Base-by-base conservation (phyloP, 2,888 invertebrate genomes). In the Selenia dentaria region DNA sequence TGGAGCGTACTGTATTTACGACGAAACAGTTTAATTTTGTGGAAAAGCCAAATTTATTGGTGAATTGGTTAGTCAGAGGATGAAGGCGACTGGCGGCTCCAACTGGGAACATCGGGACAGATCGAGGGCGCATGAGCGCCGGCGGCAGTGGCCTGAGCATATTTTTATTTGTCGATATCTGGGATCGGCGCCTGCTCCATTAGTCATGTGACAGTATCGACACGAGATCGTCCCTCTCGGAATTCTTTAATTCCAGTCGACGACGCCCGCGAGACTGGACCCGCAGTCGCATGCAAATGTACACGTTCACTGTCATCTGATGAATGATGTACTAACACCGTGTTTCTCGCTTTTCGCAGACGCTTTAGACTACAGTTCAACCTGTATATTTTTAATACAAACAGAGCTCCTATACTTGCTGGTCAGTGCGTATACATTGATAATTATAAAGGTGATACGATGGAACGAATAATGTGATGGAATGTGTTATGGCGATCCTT, bases 191-290 rank as follows among this genome's bases (percentile, higher is more conserved):
- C 87, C 87, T 77, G 83, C 80, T 81, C 88, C 89, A 89, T 89
- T 90, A 89, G 86, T 90, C 89, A 88, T 83, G 79, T 88, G 89
- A 89, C 89, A 87, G 74, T 88, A 89, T 89, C 89, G 84, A 86
- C 82, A 79, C 71, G 75, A 80, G 79, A 88, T 88, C 89, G 76
- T 67, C 72, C 77, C 81, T 79, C 80, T 72, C 72, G 74, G 73
- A 72, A 70, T 74, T 79, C 72, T 83, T 83, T 82, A 82, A 83
- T 79, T 80, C 82, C 79, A 79, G 60, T 74, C 77, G 80, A 74
- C n/a, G n/a, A n/a, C 74, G 80, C 76, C 76, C 65, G 74, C 74
- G 61, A 72, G 74, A 73, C 72, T 72, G 67, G 67, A 74, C 71
- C 67, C 67, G 74, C 72, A 60, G 69, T 67, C 70, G 67, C 74